Evolutionary conservation across 2,888 invertebrate species (phyloP).

Genomic region (Arenicola marina): DNA sequence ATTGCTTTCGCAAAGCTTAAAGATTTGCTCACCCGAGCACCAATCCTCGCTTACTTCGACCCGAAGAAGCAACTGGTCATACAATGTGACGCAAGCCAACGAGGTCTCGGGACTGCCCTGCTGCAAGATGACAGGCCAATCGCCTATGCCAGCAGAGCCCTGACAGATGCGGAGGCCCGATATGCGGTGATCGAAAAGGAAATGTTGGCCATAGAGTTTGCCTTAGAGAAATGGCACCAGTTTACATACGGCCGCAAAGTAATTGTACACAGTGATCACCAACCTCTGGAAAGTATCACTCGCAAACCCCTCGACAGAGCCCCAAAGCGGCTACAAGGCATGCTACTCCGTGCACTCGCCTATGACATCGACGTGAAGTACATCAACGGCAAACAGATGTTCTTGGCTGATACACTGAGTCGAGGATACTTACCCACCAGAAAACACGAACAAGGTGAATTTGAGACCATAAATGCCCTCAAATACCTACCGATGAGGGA

Average conservation of each 20-base stretch:
- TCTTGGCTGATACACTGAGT: slow-evolving; percentile 17
- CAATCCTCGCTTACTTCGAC: slow-evolving; percentile 12
- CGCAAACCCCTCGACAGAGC: slow-evolving; percentile 13
- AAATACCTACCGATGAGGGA: too few relatives aligned
- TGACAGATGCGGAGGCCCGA: slow-evolving; percentile 26
- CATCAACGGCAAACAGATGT: slow-evolving; percentile 21
- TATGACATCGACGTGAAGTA: slow-evolving; percentile 12
- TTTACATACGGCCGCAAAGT: slow-evolving; percentile 16
- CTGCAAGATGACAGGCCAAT: slow-evolving; percentile 34
- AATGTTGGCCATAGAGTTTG: slow-evolving; percentile 18
- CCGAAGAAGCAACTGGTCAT: slow-evolving; percentile 4
- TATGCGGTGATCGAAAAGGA: slow-evolving; percentile 35
- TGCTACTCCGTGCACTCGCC: slow-evolving; percentile 9
- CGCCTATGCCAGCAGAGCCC: slow-evolving; percentile 28
- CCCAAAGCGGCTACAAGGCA: slow-evolving; percentile 21
- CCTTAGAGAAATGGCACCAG: slow-evolving; percentile 14
- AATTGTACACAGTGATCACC: slow-evolving; percentile 19
- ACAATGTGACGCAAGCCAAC: slow-evolving; percentile 23
- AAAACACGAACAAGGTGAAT: too few relatives aligned
- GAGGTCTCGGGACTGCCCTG: slow-evolving; percentile 16
- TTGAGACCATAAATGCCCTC: too few relatives aligned
- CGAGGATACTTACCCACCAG: too few relatives aligned
- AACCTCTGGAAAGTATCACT: slow-evolving; percentile 13
- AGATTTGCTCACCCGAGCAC: slow-evolving; percentile 10
- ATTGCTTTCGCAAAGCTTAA: slow-evolving; percentile 12